Evolutionary conservation across 2,113 vertebrate genomes (phyloP).

Genomic region (Tachysurus vachellii): DNA sequence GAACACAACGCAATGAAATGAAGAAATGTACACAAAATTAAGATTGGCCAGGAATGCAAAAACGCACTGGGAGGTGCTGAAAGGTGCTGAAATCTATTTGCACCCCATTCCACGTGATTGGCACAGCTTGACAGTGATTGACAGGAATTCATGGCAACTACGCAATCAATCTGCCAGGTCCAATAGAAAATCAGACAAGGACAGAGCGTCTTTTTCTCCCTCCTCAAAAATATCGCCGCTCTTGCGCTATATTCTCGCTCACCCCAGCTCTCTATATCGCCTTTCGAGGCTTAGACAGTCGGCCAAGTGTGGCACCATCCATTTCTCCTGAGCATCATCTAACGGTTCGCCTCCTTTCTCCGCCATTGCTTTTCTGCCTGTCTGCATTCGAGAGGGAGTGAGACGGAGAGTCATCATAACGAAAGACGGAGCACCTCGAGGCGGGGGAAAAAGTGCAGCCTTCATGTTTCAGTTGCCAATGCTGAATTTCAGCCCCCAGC

Average conservation of each 20-base stretch:
- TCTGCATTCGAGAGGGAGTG: constrained; percentile 51
- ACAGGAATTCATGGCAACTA: constrained; percentile 89
- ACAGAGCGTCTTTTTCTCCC: constrained; percentile 75
- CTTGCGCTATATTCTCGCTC: constrained; percentile 72
- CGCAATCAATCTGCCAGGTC: constrained; percentile 86
- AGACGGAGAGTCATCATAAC: constrained; percentile 48
- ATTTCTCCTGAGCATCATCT: constrained; percentile 58
- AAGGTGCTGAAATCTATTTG: constrained; percentile 76
- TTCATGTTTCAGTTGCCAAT: constrained; percentile 99
- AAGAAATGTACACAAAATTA: constrained; percentile 67
- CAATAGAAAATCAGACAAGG: constrained; percentile 82
- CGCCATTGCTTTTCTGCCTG: constrained; percentile 65
- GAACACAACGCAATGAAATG: constrained; percentile 60
- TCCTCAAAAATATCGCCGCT: constrained; percentile 75
- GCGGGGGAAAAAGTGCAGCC: constrained; percentile 71
- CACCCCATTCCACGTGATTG: constrained; percentile 79
- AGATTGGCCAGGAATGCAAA: constrained; percentile 35
- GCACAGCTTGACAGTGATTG: constrained; percentile 89
- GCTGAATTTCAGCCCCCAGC: constrained; percentile 99
- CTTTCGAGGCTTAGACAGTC: constrained; percentile 71
- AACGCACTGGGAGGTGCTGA: constrained; percentile 73
- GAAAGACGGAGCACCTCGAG: constrained; percentile 59
- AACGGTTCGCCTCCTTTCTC: constrained; percentile 65
- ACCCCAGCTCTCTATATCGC: constrained; percentile 70
- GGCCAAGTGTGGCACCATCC: constrained; percentile 61